A percentile compares a stretch with the other conserved stretches of the same genome.
These are phyloP conservation scores for Atethmia centrago DNA, from an alignment of 2,888 invertebrate species.

Conservation along the genomic window DNA sequence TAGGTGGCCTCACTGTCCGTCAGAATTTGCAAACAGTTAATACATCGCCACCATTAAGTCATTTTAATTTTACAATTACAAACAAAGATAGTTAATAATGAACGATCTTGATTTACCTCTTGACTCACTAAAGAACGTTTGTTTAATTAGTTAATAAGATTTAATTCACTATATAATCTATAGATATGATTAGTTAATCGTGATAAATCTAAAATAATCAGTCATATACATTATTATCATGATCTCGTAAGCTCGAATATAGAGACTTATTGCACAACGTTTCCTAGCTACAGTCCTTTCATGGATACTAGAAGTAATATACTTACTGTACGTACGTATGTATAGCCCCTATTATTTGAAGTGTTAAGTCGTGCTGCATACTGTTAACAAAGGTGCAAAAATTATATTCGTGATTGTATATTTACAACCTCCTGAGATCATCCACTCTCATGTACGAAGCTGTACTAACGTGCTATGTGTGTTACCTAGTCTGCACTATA, in stretches of 20 bases:
- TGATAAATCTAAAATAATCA: constrained; percentile 36
- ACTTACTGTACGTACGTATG: background rate
- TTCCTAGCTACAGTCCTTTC: constrained; percentile 26
- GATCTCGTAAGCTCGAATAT: constrained; percentile 1
- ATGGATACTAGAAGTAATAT: constrained; percentile 8
- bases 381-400: constrained; percentile 58
- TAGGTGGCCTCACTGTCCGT: constrained; percentile 21
- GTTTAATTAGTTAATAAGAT: constrained; percentile 40
- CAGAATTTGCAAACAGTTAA: constrained; percentile 6
- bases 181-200: constrained; percentile 26
- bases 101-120: constrained; percentile 37
- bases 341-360: constrained; percentile 26
- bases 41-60: background rate
- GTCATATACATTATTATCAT: constrained; percentile 23
- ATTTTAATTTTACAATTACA: constrained; percentile 35
- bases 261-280: background rate
- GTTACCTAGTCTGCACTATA: constrained; percentile 16
- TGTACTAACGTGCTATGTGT: constrained; percentile 9
- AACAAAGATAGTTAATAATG: constrained; percentile 35
- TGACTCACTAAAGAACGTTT: constrained; percentile 33
- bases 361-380: constrained; percentile 57
- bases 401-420: constrained; percentile 63
- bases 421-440: constrained; percentile 60
- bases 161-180: constrained; percentile 4
- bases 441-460: constrained; percentile 31